Evolutionary conservation across 37 sponge, comb jelly and placozoan species (phyloP), one percentile per base, ranked within the genome.

Genomic region (Aplysina aerophoba): DNA sequence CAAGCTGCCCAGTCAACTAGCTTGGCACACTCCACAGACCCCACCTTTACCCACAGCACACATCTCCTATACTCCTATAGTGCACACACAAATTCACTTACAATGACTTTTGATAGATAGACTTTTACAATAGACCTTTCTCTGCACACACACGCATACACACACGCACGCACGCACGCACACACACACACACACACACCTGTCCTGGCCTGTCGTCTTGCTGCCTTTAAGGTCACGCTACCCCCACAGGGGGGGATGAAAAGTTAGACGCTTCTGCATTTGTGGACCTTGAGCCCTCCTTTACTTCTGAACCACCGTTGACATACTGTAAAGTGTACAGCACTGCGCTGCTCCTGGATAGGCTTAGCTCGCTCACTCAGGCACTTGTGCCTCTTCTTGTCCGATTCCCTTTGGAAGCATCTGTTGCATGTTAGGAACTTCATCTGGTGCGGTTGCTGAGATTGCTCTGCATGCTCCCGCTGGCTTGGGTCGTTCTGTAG

Each of bases 331-430:
- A 12, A 73, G 4, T 73, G 74, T 6, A 21, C 22, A 36, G 37
- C 74, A n/a, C 36, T 36, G 4, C 4, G 2, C 38, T 73, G 74
- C 12, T 73, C 38, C 38, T n/a, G 28, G 6, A 73, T 36, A 35
- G 74, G 74, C 27, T 37, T 37, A 5, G 36, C 22, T 30, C 74
- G 74, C 38, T 37, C 74, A 34, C 35, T 36, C 3, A 30, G 21
- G 37, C 74, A 73, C 37, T 73, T 73, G 36, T 73, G 74, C 35
- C 74, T 31, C 38, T 73, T 31, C 35, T 14, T 73, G 11, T 62
- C 64, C 3, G 28, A n/a, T 22, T 36, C 38, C 22, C 38, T 20
- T 6, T 11, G 5, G 37, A 73, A 73, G 22, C 4, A 15, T 34
- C 74, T 31, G 33, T 73, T 73, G 74, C 74, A 73, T 37, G 27